Conservation (phyloP, 2,888 invertebrate species). For the Kuschelorhynchus macadamiae region DNA sequence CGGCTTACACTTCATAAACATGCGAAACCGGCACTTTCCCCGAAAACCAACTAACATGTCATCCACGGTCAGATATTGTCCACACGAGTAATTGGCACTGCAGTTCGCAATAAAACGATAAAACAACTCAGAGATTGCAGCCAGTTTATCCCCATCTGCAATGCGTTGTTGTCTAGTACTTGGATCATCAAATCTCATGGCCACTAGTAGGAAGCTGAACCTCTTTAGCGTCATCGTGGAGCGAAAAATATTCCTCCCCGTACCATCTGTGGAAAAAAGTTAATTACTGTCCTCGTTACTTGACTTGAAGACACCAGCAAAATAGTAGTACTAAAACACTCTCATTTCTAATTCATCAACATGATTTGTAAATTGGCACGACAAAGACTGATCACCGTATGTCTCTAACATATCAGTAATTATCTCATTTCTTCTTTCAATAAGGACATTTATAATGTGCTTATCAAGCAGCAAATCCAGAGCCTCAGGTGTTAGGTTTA, state of each 20-base stretch:
- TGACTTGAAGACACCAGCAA: conserved; percentile 24
- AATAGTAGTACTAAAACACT: not conserved
- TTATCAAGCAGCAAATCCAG: not conserved
- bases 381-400: no score
- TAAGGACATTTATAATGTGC: conserved; percentile 4
- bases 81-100: conserved; percentile 20
- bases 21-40: conserved; percentile 22
- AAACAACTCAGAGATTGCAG: conserved; percentile 14
- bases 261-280: conserved; percentile 14
- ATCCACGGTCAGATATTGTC: conserved; percentile 12
- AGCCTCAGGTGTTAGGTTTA: not conserved
- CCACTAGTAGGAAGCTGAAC: conserved; percentile 19
- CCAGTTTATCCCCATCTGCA: conserved; percentile 3
- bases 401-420: no score
- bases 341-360: no score
- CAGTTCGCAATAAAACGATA: conserved; percentile 11
- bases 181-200: conserved; percentile 14
- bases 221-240: conserved; percentile 20
- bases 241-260: conserved; percentile 16
- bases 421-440: conserved; percentile 4
- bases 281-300: conserved; percentile 1
- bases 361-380: no score
- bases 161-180: conserved; percentile 8
- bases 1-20: conserved; percentile 24
- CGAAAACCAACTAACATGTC: conserved; percentile 27